Evolutionary conservation across 2,113 vertebrate species (phyloP).

Genomic region (Neogobius melanostomus): DNA sequence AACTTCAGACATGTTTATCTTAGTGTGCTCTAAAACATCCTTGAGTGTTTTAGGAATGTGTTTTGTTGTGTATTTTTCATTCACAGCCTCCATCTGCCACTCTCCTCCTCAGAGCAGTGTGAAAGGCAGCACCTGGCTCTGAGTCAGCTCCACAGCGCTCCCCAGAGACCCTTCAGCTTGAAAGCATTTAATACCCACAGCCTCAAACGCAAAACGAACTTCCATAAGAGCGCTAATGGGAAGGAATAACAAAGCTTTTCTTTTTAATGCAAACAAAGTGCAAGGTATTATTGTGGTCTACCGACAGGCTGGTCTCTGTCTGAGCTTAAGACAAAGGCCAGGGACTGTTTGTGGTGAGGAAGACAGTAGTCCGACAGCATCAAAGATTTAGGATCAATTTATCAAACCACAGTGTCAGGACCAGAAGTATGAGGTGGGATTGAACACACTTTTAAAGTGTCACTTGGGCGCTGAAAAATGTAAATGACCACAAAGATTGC

Average conservation of each 20-base stretch:
- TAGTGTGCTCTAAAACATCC: constrained; percentile 20
- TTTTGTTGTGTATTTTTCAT: constrained; percentile 37
- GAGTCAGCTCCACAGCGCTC: constrained; percentile 64
- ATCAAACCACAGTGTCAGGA: neutral
- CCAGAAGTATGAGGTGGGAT: neutral
- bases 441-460: neutral
- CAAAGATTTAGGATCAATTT: constrained; percentile 16
- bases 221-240: constrained; percentile 41
- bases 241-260: constrained; percentile 57
- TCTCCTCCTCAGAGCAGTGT: constrained; percentile 50
- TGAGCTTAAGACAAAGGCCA: neutral
- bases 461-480: too few relatives aligned
- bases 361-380: constrained; percentile 1
- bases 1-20: constrained; percentile 13
- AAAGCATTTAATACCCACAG: constrained; percentile 65
- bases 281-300: constrained; percentile 29
- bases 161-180: constrained; percentile 63
- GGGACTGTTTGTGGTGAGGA: neutral
- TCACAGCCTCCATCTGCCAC: constrained; percentile 67
- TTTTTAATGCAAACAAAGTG: constrained; percentile 22
- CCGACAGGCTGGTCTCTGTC: constrained; percentile 13
- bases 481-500: too few relatives aligned
- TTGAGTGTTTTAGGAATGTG: constrained; percentile 30
- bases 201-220: constrained; percentile 40
- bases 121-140: constrained; percentile 68